Percentiles rank a stretch among this genome's conserved stretches.
phyloP scores from a whole-genome alignment of 2,888 invertebrate species.

The Oligia fasciuncula region DNA sequence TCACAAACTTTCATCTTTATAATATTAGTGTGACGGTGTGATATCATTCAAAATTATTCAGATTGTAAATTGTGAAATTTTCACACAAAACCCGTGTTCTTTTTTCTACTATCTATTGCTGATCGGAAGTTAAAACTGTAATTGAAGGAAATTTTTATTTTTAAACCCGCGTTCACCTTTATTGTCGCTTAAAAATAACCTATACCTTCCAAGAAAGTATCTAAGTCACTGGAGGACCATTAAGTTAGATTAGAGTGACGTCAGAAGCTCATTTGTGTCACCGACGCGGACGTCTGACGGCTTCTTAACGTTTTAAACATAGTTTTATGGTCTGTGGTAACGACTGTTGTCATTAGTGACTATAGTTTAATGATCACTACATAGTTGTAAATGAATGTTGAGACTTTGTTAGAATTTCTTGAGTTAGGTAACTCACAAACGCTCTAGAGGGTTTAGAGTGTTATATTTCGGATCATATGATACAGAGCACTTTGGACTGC shows the following conservation, averaged over 20 bases:
- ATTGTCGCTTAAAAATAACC: constrained; percentile 19
- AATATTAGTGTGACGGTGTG: no score
- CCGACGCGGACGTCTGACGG: constrained; percentile 15
- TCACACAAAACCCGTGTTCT: neutral
- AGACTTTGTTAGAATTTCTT: neutral
- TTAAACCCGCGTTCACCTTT: neutral
- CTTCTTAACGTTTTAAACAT: constrained; percentile 23
- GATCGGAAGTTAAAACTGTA: neutral
- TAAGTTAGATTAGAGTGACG: constrained; percentile 36
- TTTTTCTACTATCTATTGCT: neutral
- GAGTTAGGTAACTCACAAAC: no score
- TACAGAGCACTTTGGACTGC: neutral
- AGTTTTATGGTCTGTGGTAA: constrained; percentile 45
- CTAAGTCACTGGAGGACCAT: constrained; percentile 23
- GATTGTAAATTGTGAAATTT: neutral
- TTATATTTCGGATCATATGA: no score
- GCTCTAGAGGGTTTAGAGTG: no score
- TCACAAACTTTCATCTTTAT: no score
- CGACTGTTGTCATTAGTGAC: constrained; percentile 31
- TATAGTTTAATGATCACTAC: constrained; percentile 23
- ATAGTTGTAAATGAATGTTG: neutral
- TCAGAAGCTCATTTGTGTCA: constrained; percentile 28
- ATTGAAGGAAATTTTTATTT: neutral
- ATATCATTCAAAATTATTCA: no score
- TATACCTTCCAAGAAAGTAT: neutral